Conservation (phyloP, 2,113 vertebrate species). For the Oncorhynchus keta region DNA sequence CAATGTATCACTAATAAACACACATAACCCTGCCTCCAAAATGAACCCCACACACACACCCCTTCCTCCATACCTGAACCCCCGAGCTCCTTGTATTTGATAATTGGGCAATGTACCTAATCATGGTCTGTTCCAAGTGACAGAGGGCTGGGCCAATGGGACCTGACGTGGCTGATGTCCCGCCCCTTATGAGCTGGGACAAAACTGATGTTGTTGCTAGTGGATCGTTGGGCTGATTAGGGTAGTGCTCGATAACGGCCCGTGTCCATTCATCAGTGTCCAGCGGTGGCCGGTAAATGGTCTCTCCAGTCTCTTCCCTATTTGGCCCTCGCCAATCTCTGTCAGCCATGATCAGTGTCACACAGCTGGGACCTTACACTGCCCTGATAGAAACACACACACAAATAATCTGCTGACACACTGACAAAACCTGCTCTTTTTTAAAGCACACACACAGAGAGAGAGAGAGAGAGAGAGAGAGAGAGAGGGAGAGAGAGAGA, state of each 20-base stretch:
- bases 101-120: conserved; percentile 54
- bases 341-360: conserved; percentile 60
- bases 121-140: conserved; percentile 33
- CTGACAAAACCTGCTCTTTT: conserved; percentile 47
- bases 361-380: conserved; percentile 21
- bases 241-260: conserved; percentile 60
- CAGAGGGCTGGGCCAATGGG: background rate
- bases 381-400: conserved; percentile 3
- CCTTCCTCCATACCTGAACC: too few relatives aligned
- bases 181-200: conserved; percentile 4
- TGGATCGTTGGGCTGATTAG: conserved; percentile 57
- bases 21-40: too few relatives aligned
- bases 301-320: conserved; percentile 63
- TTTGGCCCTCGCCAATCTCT: conserved; percentile 70
- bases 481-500: conserved; percentile 38
- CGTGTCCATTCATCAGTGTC: conserved; percentile 73
- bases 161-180: background rate
- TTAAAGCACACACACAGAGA: conserved; percentile 27
- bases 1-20: too few relatives aligned
- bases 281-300: conserved; percentile 49
- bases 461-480: conserved; percentile 28
- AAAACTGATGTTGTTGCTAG: conserved; percentile 14
- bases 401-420: conserved; percentile 39
- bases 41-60: too few relatives aligned
- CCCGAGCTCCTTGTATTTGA: conserved; percentile 15